Evolutionary conservation across 1,140 invertebrate species (phyloP), one percentile per base, ranked within the genome.

Genomic region (Octopus sinensis): DNA sequence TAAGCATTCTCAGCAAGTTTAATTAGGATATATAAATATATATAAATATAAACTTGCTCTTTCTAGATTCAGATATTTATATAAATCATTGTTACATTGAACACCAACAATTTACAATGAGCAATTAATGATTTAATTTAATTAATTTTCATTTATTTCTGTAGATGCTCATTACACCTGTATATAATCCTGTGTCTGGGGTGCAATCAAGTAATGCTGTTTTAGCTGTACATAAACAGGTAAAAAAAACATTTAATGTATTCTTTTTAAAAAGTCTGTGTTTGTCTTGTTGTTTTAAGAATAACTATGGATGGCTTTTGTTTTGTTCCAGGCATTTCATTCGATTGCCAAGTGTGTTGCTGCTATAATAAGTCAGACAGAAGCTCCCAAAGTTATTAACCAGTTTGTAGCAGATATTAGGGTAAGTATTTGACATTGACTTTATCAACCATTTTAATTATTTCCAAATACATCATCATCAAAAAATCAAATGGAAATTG

Each of bases 311-410:
- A 82, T 54, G 81, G 12, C 68, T 54, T 4, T 53, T 56, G 80
- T 82, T 53, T 78, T 81, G 80, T 86, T 85, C 0, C 83, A 91
- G 88, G 91, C 90, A n/a, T 91, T 90, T 83, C 90, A 91, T 81
- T 91, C 90, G 10, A 93, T 98, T 82, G 97, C 97, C 1, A 98
- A 98, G 90, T 98, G 96, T 91, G 96, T 98, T 71, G 96, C 97
- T 10, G 96, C 96, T 10, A 93, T 96, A 54, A 95, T 90, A 77
- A 90, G 90, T 93, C 85, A 94, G 93, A 89, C 87, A 10, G 91
- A 88, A 92, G 81, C 95, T 95, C 88, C 95, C 95, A 52, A 93
- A n/a, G 94, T 98, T 79, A 96, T 97, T 30, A 93, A 94, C 80
- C 94, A 95, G 83, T 96, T 98, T 89, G 93, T 98, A 56, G 92